Percentiles rank a stretch among this genome's conserved stretches.
phyloP scores from a whole-genome alignment of 1,140 invertebrate species.

The Lamellibrachia luymesi region DNA sequence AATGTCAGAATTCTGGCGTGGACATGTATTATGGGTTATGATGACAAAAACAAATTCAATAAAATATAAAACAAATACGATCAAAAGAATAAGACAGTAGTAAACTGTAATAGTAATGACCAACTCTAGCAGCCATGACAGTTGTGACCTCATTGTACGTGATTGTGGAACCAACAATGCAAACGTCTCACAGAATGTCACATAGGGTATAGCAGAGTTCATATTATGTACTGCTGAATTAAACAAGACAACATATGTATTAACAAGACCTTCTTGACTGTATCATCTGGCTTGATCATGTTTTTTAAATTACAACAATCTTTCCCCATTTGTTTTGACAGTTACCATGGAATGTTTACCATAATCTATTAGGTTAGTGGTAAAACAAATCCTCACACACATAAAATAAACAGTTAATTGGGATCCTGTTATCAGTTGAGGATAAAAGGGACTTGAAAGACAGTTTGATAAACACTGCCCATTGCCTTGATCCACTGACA shows the following conservation, averaged over 20 bases:
- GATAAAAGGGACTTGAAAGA: too few relatives aligned
- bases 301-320: neutral
- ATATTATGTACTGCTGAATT: too few relatives aligned
- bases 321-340: neutral
- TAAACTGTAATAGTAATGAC: neutral
- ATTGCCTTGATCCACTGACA: neutral
- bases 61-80: neutral
- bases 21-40: neutral
- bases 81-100: neutral
- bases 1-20: neutral
- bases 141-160: neutral
- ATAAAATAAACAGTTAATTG: neutral
- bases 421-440: neutral
- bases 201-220: too few relatives aligned
- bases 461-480: neutral
- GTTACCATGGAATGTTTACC: neutral
- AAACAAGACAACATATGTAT: neutral
- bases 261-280: neutral
- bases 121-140: neutral
- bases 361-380: neutral
- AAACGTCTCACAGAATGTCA: too few relatives aligned
- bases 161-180: neutral
- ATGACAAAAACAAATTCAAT: neutral
- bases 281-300: neutral
- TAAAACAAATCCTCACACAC: neutral